Conservation (phyloP, 2,113 vertebrate species). For the Lophochroa leadbeateri region DNA sequence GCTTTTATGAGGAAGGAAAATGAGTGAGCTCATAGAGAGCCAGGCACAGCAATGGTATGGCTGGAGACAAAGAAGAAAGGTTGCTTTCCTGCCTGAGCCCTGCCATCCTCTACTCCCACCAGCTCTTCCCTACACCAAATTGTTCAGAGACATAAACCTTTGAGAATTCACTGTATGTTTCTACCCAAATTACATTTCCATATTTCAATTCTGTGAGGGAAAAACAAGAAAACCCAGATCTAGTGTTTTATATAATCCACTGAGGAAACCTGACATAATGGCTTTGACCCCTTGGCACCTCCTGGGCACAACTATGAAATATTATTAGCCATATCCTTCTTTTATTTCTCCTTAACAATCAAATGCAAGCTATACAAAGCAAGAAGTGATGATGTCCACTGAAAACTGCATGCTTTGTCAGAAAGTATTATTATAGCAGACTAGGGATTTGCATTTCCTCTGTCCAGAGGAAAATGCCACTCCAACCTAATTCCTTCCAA, state of each 20-base stretch:
- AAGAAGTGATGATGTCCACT: not conserved
- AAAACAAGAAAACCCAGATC: not conserved
- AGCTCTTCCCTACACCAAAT: not conserved
- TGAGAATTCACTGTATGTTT: not conserved
- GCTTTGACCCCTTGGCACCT: not conserved
- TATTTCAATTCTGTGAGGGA: not conserved
- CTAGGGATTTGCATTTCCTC: not conserved
- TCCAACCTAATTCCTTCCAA: not conserved
- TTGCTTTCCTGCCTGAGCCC: not conserved
- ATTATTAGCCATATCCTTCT: not conserved
- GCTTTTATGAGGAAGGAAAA: not conserved
- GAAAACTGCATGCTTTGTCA: not conserved
- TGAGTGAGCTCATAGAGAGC: not conserved
- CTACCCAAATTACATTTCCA: not conserved
- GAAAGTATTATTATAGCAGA: not conserved
- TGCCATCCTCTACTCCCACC: not conserved
- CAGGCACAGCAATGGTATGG: not conserved
- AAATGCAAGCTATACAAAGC: not conserved
- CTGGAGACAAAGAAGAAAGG: not conserved
- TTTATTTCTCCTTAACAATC: conserved; percentile 15
- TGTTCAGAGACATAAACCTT: not conserved
- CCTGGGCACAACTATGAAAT: not conserved
- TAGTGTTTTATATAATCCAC: not conserved
- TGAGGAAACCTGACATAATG: not conserved
- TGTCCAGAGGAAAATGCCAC: not conserved